Conservation (phyloP, 2,888 invertebrate genomes). For the Chymomyza procnemis region DNA sequence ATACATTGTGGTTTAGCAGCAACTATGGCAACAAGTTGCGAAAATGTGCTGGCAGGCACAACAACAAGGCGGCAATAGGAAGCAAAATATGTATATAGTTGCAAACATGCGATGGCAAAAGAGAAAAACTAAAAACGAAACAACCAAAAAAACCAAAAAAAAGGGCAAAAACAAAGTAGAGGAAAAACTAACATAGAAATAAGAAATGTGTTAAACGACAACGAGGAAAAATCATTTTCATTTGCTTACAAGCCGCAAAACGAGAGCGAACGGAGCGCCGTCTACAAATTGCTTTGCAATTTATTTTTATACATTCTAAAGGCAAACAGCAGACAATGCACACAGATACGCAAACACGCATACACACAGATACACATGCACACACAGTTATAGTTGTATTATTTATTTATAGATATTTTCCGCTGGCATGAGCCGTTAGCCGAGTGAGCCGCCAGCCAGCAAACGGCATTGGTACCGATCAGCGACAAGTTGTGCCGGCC, state of each 20-base stretch:
- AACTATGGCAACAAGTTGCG: conserved; percentile 59
- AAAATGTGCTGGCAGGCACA: conserved; percentile 34
- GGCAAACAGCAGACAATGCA: conserved; percentile 30
- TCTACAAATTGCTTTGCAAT: conserved; percentile 63
- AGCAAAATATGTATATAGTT: conserved; percentile 14
- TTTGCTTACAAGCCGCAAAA: conserved; percentile 36
- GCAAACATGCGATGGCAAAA: not conserved
- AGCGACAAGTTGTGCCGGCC: conserved; percentile 48
- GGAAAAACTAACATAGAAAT: not conserved
- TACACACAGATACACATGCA: not conserved
- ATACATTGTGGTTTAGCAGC: not conserved
- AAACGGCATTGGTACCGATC: conserved; percentile 31
- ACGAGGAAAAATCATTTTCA: conserved; percentile 54
- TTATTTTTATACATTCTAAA: conserved; percentile 62
- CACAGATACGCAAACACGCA: conserved; percentile 26
- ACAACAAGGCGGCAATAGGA: conserved; percentile 28
- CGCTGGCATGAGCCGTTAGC: not conserved
- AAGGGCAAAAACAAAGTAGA: not conserved
- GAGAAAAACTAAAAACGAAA: conserved; percentile 1
- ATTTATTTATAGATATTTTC: conserved; percentile 60
- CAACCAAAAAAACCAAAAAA: not conserved
- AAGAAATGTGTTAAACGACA: conserved; percentile 59
- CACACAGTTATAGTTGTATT: conserved; percentile 32
- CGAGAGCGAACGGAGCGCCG: conserved; percentile 17
- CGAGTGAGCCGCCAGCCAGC: not conserved